A percentile compares a stretch with the other conserved stretches of the same genome.
Evolutionary conservation across 2,113 vertebrate species (phyloP).

Genomic region (Ceratotherium simum): DNA sequence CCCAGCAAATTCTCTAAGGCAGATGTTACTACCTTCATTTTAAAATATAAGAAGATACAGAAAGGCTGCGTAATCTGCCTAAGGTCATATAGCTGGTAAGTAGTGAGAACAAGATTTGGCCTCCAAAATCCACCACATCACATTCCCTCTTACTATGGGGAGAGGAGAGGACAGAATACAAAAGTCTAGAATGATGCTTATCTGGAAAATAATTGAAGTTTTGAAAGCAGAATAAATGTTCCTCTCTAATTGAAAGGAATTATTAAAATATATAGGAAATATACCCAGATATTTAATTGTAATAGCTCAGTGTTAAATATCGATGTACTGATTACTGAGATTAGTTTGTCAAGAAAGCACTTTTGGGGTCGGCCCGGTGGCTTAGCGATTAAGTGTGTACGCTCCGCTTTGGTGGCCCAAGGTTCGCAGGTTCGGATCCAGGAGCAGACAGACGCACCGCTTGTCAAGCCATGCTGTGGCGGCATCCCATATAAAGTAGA

Average conservation of each 20-base stretch:
- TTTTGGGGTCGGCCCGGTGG: background rate
- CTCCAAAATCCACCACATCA: too few relatives aligned
- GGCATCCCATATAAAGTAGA: too few relatives aligned
- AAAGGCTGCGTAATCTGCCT: background rate
- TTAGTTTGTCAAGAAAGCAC: conserved; percentile 2
- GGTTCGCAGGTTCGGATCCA: too few relatives aligned
- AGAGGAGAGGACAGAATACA: background rate
- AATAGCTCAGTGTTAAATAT: conserved; percentile 32
- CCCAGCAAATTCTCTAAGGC: background rate
- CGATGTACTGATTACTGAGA: background rate
- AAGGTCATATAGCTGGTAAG: background rate
- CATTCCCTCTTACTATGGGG: background rate
- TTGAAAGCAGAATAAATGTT: conserved; percentile 21
- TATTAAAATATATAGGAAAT: conserved; percentile 20
- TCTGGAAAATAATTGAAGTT: background rate
- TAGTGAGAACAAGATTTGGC: background rate
- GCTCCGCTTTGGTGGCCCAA: too few relatives aligned
- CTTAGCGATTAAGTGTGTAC: too few relatives aligned
- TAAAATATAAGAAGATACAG: background rate
- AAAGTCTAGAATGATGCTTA: background rate
- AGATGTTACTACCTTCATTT: background rate
- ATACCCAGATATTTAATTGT: conserved; percentile 16
- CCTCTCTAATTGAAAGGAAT: background rate
- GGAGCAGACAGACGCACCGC: too few relatives aligned
- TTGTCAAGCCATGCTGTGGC: too few relatives aligned